Evolutionary conservation across 1,140 invertebrate species (phyloP).

Genomic region (Diorhabda elongata): DNA sequence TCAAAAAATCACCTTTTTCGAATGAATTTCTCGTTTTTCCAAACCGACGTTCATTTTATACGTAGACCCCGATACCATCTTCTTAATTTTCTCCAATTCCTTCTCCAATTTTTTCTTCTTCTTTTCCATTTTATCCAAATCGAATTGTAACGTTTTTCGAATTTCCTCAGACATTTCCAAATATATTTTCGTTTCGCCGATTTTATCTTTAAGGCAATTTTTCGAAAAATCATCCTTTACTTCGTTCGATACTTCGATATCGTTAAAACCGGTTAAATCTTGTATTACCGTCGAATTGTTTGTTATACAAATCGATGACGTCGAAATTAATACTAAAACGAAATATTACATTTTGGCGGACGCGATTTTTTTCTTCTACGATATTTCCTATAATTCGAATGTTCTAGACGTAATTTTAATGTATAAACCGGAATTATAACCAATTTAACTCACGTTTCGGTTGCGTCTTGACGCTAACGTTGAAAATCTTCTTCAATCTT

Average conservation of each 20-base stretch:
- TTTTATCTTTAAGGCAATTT: slow-evolving; percentile 28
- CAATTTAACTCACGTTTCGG: slow-evolving; percentile 43
- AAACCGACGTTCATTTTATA: slow-evolving; percentile 40
- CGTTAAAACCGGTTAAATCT: slow-evolving; percentile 3
- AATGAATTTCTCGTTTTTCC: slow-evolving; percentile 33
- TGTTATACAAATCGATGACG: not conserved
- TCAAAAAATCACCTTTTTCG: slow-evolving; percentile 30
- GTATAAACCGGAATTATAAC: too few relatives aligned
- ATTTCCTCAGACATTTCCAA: slow-evolving; percentile 34
- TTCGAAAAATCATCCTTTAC: not conserved
- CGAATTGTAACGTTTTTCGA: slow-evolving; percentile 26
- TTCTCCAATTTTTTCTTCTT: slow-evolving; percentile 45
- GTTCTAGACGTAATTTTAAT: too few relatives aligned
- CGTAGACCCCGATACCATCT: slow-evolving; percentile 31
- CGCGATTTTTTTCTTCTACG: too few relatives aligned
- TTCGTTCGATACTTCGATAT: not conserved
- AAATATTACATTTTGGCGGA: too few relatives aligned
- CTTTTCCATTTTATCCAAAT: slow-evolving; percentile 40
- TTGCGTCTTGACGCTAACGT: slow-evolving; percentile 53
- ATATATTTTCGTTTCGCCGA: slow-evolving; percentile 28
- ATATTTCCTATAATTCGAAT: too few relatives aligned
- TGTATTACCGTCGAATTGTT: not conserved
- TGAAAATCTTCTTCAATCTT: slow-evolving; percentile 59
- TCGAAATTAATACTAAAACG: too few relatives aligned
- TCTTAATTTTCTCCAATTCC: slow-evolving; percentile 45